Base-by-base conservation (phyloP, 2,888 invertebrate genomes). In the Hermodice carunculata region DNA sequence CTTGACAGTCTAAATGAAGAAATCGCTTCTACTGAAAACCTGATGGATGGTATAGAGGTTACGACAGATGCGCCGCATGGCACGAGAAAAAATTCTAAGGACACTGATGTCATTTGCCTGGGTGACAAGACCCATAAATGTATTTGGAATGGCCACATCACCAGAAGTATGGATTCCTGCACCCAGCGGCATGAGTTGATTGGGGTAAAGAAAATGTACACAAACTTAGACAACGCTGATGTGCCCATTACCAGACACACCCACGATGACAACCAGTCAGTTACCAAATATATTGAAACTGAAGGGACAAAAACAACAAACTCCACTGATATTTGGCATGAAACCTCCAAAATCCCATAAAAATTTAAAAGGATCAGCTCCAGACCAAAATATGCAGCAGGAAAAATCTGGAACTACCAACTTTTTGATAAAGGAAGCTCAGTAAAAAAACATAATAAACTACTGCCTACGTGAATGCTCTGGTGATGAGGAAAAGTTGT, bases 41-140 rank as follows among this genome's bases (percentile, higher is more conserved):
- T 51, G 4, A 51, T 51, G 51, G 17, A 14, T 51, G 51, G 51
- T 3, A 51, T 51, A 51, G 51, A 51, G 5, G 32, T 51, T 3
- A 51, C 32, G 51, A 51, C 51, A 6, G 51, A 51, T 51, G 51
- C 51, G 19, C 51, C 6, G 2, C 51, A 51, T 51, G 31, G 51
- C 14, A 51, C 51, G 17, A 51, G 51, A 17, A 28, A 51, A 28
- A 51, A 51, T 29, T 14, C 51, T 3, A 51, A 51, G 19, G 51
- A 51, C 17, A 51, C 51, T 3, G 51, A 51, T 51, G 51, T 51
- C 3, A 51, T 51, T 28, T 5, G 51, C 31, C 31, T 51, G 26
- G 51, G 51, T 2, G 51, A 51, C 17, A 51, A 51, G 17, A 51
- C 51, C 3, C 51, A 51, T 28, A 51, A 51, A 28, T 51, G 51